Percentiles rank a stretch among this genome's conserved stretches.
Conservation (phyloP, 2,797 vertebrate genomes). For the Octomys mimax region DNA sequence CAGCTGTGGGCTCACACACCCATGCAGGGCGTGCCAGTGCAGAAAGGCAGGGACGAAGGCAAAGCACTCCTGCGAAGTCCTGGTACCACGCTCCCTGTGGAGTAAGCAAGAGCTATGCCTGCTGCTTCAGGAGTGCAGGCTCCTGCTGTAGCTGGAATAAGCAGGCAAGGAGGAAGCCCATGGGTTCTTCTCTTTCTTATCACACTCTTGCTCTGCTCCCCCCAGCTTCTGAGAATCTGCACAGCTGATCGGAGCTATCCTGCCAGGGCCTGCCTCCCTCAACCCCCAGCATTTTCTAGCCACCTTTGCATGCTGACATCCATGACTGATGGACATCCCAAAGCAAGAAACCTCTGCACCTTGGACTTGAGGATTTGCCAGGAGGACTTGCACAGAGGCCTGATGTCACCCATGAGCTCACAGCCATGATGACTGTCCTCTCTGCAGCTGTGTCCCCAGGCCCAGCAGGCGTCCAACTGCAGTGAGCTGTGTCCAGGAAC, state of each 20-base stretch:
- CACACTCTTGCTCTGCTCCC: neutral
- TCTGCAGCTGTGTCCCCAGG: neutral
- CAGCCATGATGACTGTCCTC: neutral
- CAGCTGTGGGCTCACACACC: neutral
- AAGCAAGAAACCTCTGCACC: neutral
- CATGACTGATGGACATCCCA: neutral
- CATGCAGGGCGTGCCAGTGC: neutral
- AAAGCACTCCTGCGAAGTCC: neutral
- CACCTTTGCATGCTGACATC: neutral
- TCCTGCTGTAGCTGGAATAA: neutral
- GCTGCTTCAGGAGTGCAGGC: neutral
- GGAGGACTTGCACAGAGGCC: neutral
- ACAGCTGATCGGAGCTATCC: neutral
- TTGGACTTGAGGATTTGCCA: neutral
- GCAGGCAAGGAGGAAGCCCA: neutral
- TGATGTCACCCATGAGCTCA: neutral
- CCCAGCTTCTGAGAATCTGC: neutral
- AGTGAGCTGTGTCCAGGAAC: slow-evolving; percentile 19
- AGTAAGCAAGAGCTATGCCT: neutral
- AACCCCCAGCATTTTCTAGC: neutral
- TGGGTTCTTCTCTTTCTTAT: neutral
- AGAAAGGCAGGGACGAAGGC: neutral
- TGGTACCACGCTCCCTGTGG: neutral
- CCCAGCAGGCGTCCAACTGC: neutral
- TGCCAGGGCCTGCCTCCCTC: neutral